Evolutionary conservation across 2,797 vertebrate species (phyloP).

Genomic region (Psittacula echo): DNA sequence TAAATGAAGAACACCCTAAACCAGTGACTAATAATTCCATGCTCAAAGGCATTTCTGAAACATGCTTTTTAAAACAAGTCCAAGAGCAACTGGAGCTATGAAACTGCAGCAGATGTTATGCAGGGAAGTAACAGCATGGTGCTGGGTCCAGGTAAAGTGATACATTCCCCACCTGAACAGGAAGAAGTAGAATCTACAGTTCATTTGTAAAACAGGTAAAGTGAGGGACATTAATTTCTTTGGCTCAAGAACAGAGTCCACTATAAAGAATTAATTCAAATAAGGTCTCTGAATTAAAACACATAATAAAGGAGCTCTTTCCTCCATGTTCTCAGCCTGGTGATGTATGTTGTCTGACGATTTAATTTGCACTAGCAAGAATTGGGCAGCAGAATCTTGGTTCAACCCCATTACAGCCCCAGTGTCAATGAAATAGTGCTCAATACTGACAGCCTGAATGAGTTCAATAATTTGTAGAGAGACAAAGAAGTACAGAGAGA

Average conservation of each 20-base stretch:
- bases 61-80: slow-evolving; percentile 22
- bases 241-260: neutral
- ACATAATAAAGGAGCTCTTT: neutral
- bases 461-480: neutral
- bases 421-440: neutral
- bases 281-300: neutral
- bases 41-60: slow-evolving; percentile 21
- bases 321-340: neutral
- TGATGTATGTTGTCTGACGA: neutral
- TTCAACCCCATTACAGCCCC: neutral
- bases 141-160: neutral
- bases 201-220: neutral
- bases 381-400: neutral
- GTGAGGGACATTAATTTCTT: neutral
- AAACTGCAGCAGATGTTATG: slow-evolving; percentile 34
- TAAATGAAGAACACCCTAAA: neutral
- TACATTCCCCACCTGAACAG: neutral
- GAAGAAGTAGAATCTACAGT: neutral
- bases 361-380: neutral
- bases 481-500: neutral
- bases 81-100: slow-evolving; percentile 6
- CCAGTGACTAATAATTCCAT: neutral
- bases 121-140: neutral
- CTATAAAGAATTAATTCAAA: neutral
- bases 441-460: neutral